Base-by-base conservation (phyloP, 2,888 invertebrate species). In the Leptopilina myrica region DNA sequence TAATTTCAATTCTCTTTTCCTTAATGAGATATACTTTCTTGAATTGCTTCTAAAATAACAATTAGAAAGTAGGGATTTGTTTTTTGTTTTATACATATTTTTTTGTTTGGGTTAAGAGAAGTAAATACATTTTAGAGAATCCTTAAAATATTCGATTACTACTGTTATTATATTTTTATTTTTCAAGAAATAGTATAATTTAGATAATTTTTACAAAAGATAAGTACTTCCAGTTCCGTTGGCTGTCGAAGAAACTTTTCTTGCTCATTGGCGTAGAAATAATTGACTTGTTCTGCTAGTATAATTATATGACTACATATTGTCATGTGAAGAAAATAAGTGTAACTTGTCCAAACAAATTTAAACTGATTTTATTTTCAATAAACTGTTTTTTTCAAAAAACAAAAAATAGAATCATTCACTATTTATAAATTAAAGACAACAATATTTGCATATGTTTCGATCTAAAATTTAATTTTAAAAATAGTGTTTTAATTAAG, bases 191-290 rank as follows among this genome's bases (percentile, higher is more conserved):
- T 15, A 67, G n/a, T 46, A 11, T 46, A 20, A 5, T 66, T 66
- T 46, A 43, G 9, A 43, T 15, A 66, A 15, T 66, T 66, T 66
- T 66, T 11, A 66, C 43, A 33, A 46, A 4, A n/a, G 43, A 8
- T 66, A 46, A 11, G 20, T 20, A 20, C 20, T 46, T 67, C 46
- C 66, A 67, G 46, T 67, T 67, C 46, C 46, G 43, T 15, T 67
- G 11, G 5, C 43, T 11, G 46, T 46, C 46, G 9, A 15, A 20
- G 20, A 11, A 11, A 67, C 43, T 46, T 46, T 67, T 67, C 59
- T 67, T 67, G 46, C 46, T 15, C 46, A 46, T 67, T 46, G 66
- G 46, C 15, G 66, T 67, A 46, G 46, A 33, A 67, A 66, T 66
- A 66, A 46, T 66, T 66, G 46, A 66, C 43, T 66, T 66, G 46